phyloP scores from a whole-genome alignment of 2,888 invertebrate genomes.

The Junonia oenone region DNA sequence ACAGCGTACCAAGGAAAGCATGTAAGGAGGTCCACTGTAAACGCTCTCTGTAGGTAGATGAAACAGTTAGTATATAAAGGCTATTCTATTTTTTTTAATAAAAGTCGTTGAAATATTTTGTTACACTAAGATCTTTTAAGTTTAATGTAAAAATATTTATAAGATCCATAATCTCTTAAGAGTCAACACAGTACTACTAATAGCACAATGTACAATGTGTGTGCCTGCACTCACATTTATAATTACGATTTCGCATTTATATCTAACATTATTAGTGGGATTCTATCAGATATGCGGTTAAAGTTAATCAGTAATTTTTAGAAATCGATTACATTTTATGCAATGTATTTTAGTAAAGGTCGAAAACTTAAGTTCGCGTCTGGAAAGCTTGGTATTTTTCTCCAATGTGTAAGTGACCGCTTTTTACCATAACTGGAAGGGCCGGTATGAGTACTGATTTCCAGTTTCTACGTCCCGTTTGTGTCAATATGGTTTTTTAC shows the following conservation, averaged over 20 bases:
- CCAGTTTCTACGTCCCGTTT: neutral
- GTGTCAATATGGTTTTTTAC: neutral
- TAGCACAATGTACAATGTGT: too few relatives aligned
- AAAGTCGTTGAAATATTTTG: too few relatives aligned
- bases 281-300: too few relatives aligned
- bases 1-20: slow-evolving; percentile 71
- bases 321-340: neutral
- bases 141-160: too few relatives aligned
- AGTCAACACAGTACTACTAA: too few relatives aligned
- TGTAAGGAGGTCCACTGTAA: slow-evolving; percentile 62
- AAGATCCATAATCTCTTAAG: too few relatives aligned
- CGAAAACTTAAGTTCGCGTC: neutral
- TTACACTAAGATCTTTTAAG: too few relatives aligned
- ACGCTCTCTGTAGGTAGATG: slow-evolving; percentile 50
- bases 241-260: too few relatives aligned
- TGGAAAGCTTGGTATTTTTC: neutral
- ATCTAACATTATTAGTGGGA: too few relatives aligned
- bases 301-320: neutral
- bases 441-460: neutral
- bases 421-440: neutral
- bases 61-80: too few relatives aligned
- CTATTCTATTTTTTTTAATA: too few relatives aligned
- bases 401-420: neutral
- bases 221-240: too few relatives aligned
- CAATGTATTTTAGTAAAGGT: neutral